Evolutionary conservation across 2,113 vertebrate species (phyloP), one percentile per base, ranked within the genome.

Genomic region (Callipepla squamata): DNA sequence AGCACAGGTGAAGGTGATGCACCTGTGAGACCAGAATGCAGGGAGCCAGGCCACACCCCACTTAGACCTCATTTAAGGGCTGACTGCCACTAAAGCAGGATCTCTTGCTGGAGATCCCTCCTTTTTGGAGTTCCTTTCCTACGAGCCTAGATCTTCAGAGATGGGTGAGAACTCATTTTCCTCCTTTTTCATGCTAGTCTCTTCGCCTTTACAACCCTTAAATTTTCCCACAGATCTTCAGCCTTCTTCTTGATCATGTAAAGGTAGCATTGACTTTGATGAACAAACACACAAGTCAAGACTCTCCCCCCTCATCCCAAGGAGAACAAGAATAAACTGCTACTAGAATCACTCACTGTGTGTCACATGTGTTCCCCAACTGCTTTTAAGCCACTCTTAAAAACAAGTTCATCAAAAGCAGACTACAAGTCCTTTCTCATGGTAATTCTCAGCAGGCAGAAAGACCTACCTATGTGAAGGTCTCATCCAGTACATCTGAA

Each of bases 381-480:
- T 80, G n/a, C 23, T 75, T 48, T 53, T 61, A 62, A 84, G 36
- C 34, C 28, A 23, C 25, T 77, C 38, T 73, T 75, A 51, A 47
- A 68, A 82, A 40, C 7, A 73, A 32, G 12, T 1, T 32, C 14
- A 73, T 63, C 51, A 63, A 86, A 65, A 94, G 32, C n/a, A 59
- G 19, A 25, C 32, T 63, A 42, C 6, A 1, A 55, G 30, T 38
- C 32, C 45, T 84, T 68, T 18, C 36, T 70, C 28, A 19, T 11
- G 18, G 15, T 32, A 40, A 9, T 47, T 77, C 23, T 73, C 20
- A 79, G 45, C 53, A 85, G 20, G 34, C 16, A 76, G 22, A 81
- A 72, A 0, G 1, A 42, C 15, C 32, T 11, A 34, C 5, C 19
- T 26, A 48, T 0, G 0, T 2, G 4, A 16, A 87, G 80, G 13